Base-by-base conservation (phyloP, 1,140 invertebrate species). In the Notospermus geniculatus region DNA sequence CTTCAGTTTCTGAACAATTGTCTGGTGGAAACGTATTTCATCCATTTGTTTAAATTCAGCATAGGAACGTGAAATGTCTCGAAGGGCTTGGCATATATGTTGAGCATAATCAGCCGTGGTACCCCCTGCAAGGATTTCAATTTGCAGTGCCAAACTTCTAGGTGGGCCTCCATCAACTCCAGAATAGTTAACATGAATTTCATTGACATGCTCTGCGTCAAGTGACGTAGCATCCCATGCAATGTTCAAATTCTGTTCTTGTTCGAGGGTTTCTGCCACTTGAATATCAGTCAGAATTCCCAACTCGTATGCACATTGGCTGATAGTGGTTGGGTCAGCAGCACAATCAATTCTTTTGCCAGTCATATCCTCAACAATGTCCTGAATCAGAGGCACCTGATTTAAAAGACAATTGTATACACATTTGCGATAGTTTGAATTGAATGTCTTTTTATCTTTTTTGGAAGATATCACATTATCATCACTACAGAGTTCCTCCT, bases 221-320 rank as follows among this genome's bases (percentile, higher is more conserved):
- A 50, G 46, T 23, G 5, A 50, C n/a, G 46, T 50, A 27, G 46
- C 46, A 50, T 50, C 46, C 46, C 46, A 50, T 50, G 46, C 46
- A 19, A 50, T 23, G n/a, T 19, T 50, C 25, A 50, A 23, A 27
- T 7, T 50, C 19, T 50, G 19, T 23, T 50, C 25, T 9, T 50
- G 9, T 50, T 50, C 4, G 9, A 50, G 25, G 4, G 25, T 50
- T 50, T 50, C 46, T 23, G 19, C 46, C n/a, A 50, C 46, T n/a
- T 50, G n/a, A 23, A 50, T 19, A 9, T 50, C 46, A 50, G 46
- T 9, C n/a, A 50, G n/a, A 27, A 50, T 27, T 19, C 46, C 46
- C n/a, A 50, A 50, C 25, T 50, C 46, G n/a, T 50, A 50, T 50
- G 46, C 46, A 50, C n/a, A 50, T 50, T 50, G 46, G 25, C 19